Percentiles rank a stretch among this genome's conserved stretches.
Conservation (phyloP, 37 sponge, comb jelly and placozoan species). For the Haliclona indistincta region DNA sequence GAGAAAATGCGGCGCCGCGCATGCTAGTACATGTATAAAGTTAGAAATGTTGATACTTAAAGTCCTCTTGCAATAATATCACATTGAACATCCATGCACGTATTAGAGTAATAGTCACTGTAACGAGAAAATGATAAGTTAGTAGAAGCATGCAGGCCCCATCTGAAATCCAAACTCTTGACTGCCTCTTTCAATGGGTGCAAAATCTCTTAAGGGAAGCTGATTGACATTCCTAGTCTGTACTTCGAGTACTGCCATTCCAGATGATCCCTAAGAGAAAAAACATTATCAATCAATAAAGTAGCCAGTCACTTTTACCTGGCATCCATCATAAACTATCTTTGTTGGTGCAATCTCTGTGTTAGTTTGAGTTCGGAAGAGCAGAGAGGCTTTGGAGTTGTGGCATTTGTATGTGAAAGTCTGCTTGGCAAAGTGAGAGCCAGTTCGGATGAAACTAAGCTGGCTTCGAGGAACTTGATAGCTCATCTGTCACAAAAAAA, state of each 20-base stretch:
- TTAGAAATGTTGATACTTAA: too few species aligned
- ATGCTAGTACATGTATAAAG: too few species aligned
- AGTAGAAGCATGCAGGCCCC: slow-evolving; percentile 76
- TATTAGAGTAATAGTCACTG: not conserved
- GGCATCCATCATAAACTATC: slow-evolving; percentile 56
- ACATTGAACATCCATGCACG: not conserved
- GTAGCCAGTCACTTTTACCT: slow-evolving; percentile 13
- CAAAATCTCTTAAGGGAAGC: slow-evolving; percentile 68
- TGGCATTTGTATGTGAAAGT: slow-evolving; percentile 66
- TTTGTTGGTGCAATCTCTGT: slow-evolving; percentile 49
- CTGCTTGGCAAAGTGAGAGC: slow-evolving; percentile 43
- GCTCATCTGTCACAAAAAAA: slow-evolving; percentile 26
- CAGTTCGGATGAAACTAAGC: slow-evolving; percentile 40
- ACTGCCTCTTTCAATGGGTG: slow-evolving; percentile 32
- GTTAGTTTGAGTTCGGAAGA: slow-evolving; percentile 54
- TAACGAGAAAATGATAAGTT: not conserved
- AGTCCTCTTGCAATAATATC: not conserved
- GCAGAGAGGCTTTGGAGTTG: slow-evolving; percentile 54
- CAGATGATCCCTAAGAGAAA: slow-evolving; percentile 2
- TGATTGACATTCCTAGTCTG: slow-evolving; percentile 56
- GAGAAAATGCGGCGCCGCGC: too few species aligned
- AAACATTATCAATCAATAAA: not conserved
- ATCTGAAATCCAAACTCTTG: slow-evolving; percentile 75
- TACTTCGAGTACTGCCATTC: slow-evolving; percentile 41
- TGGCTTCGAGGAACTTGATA: slow-evolving; percentile 40